phyloP scores from a whole-genome alignment of 92 coral and sea anemone genomes.

The Bergia sp. region DNA sequence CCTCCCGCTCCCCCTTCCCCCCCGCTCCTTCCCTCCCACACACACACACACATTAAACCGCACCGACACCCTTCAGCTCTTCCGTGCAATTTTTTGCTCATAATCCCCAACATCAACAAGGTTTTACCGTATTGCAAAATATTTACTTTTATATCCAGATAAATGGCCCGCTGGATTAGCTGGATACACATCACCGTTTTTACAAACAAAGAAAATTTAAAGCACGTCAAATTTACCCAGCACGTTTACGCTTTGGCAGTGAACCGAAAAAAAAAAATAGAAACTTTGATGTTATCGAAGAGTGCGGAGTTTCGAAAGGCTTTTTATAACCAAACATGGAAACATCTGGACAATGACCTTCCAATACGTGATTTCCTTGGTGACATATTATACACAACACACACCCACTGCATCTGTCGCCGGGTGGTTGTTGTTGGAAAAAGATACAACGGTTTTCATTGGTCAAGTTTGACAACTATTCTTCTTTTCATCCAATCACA shows the following conservation, averaged over 20 bases:
- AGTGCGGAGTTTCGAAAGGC: neutral
- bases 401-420: constrained; percentile 16
- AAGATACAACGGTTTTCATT: constrained; percentile 3
- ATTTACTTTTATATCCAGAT: neutral
- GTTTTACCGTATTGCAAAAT: neutral
- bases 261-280: neutral
- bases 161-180: neutral
- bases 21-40: too few species aligned
- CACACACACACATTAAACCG: neutral
- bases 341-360: constrained; percentile 1
- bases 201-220: neutral
- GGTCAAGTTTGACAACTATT: constrained; percentile 27
- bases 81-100: neutral
- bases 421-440: neutral
- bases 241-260: neutral
- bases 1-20: too few species aligned
- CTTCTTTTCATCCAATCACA: constrained; percentile 22
- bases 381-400: constrained; percentile 24
- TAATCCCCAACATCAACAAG: neutral
- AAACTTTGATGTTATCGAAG: neutral
- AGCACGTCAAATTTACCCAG: neutral
- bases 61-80: neutral
- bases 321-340: constrained; percentile 36
- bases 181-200: neutral
- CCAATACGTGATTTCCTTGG: constrained; percentile 25